These are phyloP conservation scores for Phaedon cochleariae DNA, from an alignment of 2,888 invertebrate species.

Conservation along the genomic window DNA sequence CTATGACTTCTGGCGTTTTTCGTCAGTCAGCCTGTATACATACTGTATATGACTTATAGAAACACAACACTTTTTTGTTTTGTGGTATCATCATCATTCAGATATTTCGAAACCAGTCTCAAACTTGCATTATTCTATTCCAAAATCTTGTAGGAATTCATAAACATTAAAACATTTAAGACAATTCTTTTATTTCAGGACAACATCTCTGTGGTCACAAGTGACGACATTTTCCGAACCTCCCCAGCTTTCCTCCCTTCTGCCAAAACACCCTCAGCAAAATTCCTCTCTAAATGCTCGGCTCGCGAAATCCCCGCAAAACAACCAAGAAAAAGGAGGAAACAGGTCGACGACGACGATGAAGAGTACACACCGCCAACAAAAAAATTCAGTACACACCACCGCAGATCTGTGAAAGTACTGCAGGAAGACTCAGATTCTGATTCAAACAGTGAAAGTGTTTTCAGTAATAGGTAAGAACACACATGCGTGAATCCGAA, in stretches of 20 bases:
- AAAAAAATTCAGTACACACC: conserved; percentile 21
- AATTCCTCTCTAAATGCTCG: conserved; percentile 19
- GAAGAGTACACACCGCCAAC: conserved; percentile 55
- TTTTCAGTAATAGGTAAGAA: conserved; percentile 9
- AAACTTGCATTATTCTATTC: too few relatives aligned
- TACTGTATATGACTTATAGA: too few relatives aligned
- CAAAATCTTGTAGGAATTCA: too few relatives aligned
- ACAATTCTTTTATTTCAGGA: conserved; percentile 46
- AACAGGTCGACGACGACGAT: conserved; percentile 49
- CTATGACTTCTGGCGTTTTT: too few relatives aligned
- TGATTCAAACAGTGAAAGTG: conserved; percentile 43
- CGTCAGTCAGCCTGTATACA: too few relatives aligned
- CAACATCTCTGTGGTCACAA: conserved; percentile 33
- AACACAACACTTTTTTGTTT: too few relatives aligned
- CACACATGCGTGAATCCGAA: too few relatives aligned
- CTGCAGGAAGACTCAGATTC: conserved; percentile 37
- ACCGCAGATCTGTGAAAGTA: background rate
- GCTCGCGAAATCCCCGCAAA: conserved; percentile 33
- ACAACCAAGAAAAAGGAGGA: conserved; percentile 38
- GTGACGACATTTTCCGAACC: conserved; percentile 32
- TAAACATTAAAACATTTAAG: too few relatives aligned
- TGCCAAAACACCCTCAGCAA: background rate
- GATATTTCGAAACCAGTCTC: too few relatives aligned
- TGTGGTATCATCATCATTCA: too few relatives aligned
- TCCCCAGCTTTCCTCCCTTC: conserved; percentile 5